These are phyloP conservation scores for Drosophila histrio DNA, from an alignment of 2,888 invertebrate genomes.

Conservation along the genomic window DNA sequence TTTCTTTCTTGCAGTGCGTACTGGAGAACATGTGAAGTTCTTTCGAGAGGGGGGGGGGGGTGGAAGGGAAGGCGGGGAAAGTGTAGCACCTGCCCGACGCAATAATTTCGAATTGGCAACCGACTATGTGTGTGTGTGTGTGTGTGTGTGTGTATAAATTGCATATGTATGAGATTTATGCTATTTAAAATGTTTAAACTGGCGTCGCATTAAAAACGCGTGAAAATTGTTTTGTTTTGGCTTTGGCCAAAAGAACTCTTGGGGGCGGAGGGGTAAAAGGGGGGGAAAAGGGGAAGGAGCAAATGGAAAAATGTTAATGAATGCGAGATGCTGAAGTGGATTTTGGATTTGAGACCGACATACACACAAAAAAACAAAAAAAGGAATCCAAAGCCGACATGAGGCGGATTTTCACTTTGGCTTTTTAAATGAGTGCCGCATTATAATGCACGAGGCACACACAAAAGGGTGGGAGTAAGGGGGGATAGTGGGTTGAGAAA, in stretches of 20 bases:
- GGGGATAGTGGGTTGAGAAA: background rate
- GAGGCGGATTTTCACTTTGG: conserved; percentile 71
- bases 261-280: background rate
- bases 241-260: conserved; percentile 13
- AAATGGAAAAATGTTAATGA: conserved; percentile 79
- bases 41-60: background rate
- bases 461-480: background rate
- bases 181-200: conserved; percentile 70
- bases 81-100: conserved; percentile 65
- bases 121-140: conserved; percentile 21
- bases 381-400: conserved; percentile 42
- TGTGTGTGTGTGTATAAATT: conserved; percentile 57
- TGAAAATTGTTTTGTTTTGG: conserved; percentile 71
- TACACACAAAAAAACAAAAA: background rate
- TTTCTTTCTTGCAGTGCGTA: conserved; percentile 12
- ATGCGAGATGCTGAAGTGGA: conserved; percentile 64
- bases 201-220: conserved; percentile 71
- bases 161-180: conserved; percentile 80
- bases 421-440: conserved; percentile 70
- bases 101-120: conserved; percentile 79
- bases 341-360: conserved; percentile 45
- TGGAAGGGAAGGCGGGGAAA: background rate
- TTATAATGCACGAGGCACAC: conserved; percentile 44
- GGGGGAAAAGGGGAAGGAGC: background rate
- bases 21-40: conserved; percentile 6